Base-by-base conservation (phyloP, 1,140 invertebrate species). In the Drosophila asahinai region DNA sequence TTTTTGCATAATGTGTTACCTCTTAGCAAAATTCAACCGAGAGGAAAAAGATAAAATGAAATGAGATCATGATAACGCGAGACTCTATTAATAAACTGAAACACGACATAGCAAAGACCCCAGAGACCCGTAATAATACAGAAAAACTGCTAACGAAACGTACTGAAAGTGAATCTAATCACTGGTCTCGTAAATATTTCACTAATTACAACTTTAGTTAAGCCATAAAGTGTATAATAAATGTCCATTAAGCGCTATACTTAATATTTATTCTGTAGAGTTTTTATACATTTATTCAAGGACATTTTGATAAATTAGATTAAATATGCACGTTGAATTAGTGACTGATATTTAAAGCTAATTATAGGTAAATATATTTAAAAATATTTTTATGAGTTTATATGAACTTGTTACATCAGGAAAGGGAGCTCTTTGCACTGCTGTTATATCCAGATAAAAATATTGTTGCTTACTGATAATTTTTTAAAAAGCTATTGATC, bases 51-150 rank as follows among this genome's bases (percentile, higher is more conserved):
- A 58, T 59, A 52, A 76, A 65, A 49, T 42, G 11, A 80, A 80
- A 87, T 89, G 84, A 89, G 83, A 87, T 89, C 84, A 87, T 84
- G 66, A 43, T 76, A 54, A 64, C 73, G 83, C 66, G 38, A 62
- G 43, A 45, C 22, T 33, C 81, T 87, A 89, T 89, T 87, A 80
- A 77, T 83, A 83, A 80, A 63, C 43, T 11, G 9, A 58, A 52
- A 61, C 9, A 78, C 36, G 42, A 38, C 36, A 60, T 47, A 66
- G 47, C 67, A 66, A 62, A 74, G 7, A 47, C 54, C 42, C 55
- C 58, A n/a, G 55, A 19, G 60, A 61, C 30, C 27, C 8, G n/a
- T n/a, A 63, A 61, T 45, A 52, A 49, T 45, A 11, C 4, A 48
- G 42, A 36, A 40, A 58, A 62, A 62, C 60, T 36, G 14, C 49